Evolutionary conservation across 2,888 invertebrate species (phyloP).

Genomic region (Zygogramma bicolorata): DNA sequence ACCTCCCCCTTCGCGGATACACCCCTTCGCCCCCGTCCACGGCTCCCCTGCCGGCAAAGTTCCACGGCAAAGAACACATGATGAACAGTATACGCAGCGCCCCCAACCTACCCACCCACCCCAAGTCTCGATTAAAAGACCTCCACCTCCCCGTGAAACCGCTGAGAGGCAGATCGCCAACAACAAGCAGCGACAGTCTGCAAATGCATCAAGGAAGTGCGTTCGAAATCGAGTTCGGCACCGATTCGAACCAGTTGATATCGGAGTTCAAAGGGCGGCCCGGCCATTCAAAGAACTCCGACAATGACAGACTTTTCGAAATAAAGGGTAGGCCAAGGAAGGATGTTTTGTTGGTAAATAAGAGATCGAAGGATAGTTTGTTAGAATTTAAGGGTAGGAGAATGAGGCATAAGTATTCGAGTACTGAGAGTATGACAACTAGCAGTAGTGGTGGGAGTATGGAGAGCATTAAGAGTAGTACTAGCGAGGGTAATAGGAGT

Average conservation of each 20-base stretch:
- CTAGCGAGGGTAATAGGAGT: conserved; percentile 88
- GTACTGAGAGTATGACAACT: conserved; percentile 89
- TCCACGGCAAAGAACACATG: conserved; percentile 74
- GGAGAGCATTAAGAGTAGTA: conserved; percentile 88
- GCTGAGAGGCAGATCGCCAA: conserved; percentile 73
- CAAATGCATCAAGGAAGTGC: conserved; percentile 58
- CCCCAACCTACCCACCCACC: conserved; percentile 79
- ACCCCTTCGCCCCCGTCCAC: conserved; percentile 88
- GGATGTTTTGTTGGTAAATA: conserved; percentile 59
- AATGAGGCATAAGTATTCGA: conserved; percentile 76
- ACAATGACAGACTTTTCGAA: conserved; percentile 72
- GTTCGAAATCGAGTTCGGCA: conserved; percentile 61
- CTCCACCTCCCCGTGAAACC: conserved; percentile 80
- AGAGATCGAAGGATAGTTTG: conserved; percentile 57
- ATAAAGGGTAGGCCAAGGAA: conserved; percentile 78
- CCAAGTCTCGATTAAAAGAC: conserved; percentile 79
- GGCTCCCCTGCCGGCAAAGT: conserved; percentile 85
- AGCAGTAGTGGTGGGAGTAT: conserved; percentile 90
- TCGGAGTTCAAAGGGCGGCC: conserved; percentile 72
- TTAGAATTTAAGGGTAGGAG: conserved; percentile 74
- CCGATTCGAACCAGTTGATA: conserved; percentile 63
- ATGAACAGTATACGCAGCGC: conserved; percentile 87
- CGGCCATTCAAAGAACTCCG: conserved; percentile 69
- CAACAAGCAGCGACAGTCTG: conserved; percentile 71
- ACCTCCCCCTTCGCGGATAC: conserved; percentile 77